phyloP scores from a whole-genome alignment of 2,888 invertebrate genomes.

The Bruchidius siliquastri region DNA sequence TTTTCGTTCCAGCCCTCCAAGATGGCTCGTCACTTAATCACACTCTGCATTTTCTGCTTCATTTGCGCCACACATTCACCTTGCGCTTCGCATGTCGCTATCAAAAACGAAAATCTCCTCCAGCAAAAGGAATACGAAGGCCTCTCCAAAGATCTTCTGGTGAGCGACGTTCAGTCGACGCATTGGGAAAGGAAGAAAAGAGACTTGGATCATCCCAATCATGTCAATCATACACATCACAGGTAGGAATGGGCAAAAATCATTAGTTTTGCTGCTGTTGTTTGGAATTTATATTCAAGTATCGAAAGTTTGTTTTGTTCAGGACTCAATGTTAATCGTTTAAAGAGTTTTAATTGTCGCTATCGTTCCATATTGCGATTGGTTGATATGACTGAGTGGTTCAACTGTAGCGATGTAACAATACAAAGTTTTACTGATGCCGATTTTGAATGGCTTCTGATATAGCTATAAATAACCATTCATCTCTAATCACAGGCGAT shows the following conservation, averaged over 20 bases:
- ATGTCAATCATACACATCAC: not conserved
- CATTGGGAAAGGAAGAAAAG: slow-evolving; percentile 29
- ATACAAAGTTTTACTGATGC: too few relatives aligned
- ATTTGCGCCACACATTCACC: slow-evolving; percentile 72
- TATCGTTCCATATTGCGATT: too few relatives aligned
- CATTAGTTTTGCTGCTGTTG: too few relatives aligned
- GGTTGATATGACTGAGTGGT: too few relatives aligned
- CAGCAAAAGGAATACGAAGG: slow-evolving; percentile 27
- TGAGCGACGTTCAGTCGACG: slow-evolving; percentile 15
- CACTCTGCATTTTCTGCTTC: slow-evolving; percentile 79
- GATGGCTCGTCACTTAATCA: slow-evolving; percentile 63
- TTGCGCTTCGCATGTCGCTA: slow-evolving; percentile 64
- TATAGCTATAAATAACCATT: slow-evolving; percentile 4
- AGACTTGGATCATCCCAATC: slow-evolving; percentile 4
- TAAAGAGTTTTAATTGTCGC: too few relatives aligned
- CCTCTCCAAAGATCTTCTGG: slow-evolving; percentile 20
- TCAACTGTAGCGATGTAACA: too few relatives aligned
- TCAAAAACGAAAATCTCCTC: slow-evolving; percentile 27
- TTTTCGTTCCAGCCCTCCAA: not conserved
- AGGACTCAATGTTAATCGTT: too few relatives aligned
- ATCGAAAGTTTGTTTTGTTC: too few relatives aligned
- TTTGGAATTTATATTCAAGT: too few relatives aligned
- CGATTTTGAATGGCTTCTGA: too few relatives aligned
- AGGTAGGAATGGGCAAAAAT: slow-evolving; percentile 1
- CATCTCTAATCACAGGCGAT: slow-evolving; percentile 5